These are phyloP conservation scores for Aphyosemion australe DNA, from an alignment of 2,113 vertebrate species.

Conservation along the genomic window DNA sequence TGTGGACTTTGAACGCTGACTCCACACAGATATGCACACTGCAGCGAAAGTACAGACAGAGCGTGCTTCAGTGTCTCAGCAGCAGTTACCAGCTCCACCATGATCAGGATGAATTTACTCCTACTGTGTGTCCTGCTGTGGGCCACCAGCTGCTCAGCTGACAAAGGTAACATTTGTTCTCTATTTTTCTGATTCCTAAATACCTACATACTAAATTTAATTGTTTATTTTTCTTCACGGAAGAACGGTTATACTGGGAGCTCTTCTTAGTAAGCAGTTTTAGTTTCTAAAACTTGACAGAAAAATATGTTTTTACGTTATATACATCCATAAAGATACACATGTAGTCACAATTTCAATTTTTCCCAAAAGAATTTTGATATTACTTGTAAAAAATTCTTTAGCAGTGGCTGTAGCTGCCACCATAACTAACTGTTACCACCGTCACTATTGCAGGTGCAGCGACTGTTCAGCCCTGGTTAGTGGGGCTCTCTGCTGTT, in stretches of 20 bases:
- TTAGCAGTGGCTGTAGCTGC: no score
- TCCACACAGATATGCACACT: not conserved
- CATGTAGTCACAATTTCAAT: no score
- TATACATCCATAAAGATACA: no score
- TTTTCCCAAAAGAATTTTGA: not conserved
- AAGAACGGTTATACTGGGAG: no score
- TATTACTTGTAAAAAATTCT: not conserved
- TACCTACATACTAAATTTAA: no score
- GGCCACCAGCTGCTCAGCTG: not conserved
- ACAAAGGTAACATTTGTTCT: not conserved
- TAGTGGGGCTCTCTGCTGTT: slow-evolving; percentile 81
- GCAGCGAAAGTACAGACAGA: not conserved
- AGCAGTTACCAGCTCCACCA: not conserved
- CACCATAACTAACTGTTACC: not conserved
- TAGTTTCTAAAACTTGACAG: no score
- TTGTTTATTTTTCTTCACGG: no score
- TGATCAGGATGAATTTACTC: not conserved
- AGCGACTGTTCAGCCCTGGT: slow-evolving; percentile 79
- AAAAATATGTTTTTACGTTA: no score
- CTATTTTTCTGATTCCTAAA: not conserved
- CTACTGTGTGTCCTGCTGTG: slow-evolving; percentile 2
- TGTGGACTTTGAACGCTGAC: slow-evolving; percentile 2
- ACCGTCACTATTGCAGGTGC: not conserved
- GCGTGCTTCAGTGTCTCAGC: not conserved
- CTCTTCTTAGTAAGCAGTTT: no score